phyloP scores from a whole-genome alignment of 2,888 invertebrate species.

The Coecobrya sp. region DNA sequence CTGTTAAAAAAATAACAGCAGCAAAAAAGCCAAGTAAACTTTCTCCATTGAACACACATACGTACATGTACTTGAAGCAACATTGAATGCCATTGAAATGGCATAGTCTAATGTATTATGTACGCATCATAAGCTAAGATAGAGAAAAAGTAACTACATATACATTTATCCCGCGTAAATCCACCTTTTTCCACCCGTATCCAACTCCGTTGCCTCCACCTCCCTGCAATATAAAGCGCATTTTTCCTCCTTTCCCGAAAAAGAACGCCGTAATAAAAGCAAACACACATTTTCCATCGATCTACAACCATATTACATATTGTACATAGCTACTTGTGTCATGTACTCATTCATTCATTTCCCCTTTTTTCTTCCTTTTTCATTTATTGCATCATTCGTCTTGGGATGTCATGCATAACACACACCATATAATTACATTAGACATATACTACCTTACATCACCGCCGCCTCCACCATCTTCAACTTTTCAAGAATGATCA shows the following conservation, averaged over 20 bases:
- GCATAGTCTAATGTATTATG: slow-evolving; percentile 42
- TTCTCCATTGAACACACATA: slow-evolving; percentile 30
- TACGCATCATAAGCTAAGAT: slow-evolving; percentile 4
- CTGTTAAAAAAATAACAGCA: not conserved
- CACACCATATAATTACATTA: not conserved
- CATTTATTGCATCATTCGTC: slow-evolving; percentile 56
- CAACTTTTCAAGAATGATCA: slow-evolving; percentile 24
- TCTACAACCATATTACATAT: slow-evolving; percentile 24
- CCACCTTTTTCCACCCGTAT: not conserved
- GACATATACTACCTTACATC: not conserved
- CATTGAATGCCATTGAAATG: slow-evolving; percentile 49
- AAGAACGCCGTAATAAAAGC: not conserved
- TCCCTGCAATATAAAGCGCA: not conserved
- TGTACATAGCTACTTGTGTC: not conserved
- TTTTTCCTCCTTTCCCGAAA: not conserved
- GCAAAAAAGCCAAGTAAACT: not conserved
- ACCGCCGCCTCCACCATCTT: not conserved
- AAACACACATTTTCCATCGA: not conserved
- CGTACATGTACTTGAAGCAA: not conserved
- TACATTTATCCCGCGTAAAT: not conserved
- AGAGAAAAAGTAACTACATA: not conserved
- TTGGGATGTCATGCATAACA: slow-evolving; percentile 56
- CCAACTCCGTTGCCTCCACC: not conserved
- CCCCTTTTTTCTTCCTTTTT: slow-evolving; percentile 33
- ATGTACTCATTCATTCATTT: slow-evolving; percentile 37